Percentiles rank a stretch among this genome's conserved stretches.
These are phyloP conservation scores for Theretra japonica DNA, from an alignment of 2,888 invertebrate genomes.

Conservation along the genomic window DNA sequence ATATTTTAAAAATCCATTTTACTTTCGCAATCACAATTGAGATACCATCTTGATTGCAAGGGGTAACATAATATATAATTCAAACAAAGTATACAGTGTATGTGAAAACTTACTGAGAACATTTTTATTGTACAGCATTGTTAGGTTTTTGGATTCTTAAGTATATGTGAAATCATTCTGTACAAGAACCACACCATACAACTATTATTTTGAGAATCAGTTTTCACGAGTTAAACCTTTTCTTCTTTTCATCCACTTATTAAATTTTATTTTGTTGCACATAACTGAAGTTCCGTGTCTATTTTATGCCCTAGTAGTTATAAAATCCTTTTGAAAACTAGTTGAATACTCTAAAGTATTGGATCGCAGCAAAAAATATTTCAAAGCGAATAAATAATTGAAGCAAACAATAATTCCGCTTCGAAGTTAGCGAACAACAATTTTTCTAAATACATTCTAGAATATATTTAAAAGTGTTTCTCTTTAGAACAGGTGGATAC, in stretches of 20 bases:
- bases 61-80: too few species aligned
- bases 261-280: neutral
- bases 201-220: too few species aligned
- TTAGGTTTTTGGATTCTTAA: too few species aligned
- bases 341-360: neutral
- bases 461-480: constrained; percentile 56
- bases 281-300: neutral
- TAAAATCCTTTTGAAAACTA: neutral
- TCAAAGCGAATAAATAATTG: constrained; percentile 28
- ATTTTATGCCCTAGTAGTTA: neutral
- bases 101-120: too few species aligned
- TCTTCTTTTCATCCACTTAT: too few species aligned
- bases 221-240: too few species aligned
- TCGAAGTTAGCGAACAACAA: constrained; percentile 44
- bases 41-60: neutral
- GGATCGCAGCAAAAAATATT: neutral
- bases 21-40: neutral
- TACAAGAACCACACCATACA: too few species aligned
- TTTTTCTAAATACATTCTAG: constrained; percentile 46
- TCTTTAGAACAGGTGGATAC: constrained; percentile 61
- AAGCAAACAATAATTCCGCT: constrained; percentile 33
- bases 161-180: too few species aligned
- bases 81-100: too few species aligned
- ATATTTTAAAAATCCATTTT: constrained; percentile 3
- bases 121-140: too few species aligned